phyloP scores from a whole-genome alignment of 2,113 vertebrate species.

The Charina bottae region DNA sequence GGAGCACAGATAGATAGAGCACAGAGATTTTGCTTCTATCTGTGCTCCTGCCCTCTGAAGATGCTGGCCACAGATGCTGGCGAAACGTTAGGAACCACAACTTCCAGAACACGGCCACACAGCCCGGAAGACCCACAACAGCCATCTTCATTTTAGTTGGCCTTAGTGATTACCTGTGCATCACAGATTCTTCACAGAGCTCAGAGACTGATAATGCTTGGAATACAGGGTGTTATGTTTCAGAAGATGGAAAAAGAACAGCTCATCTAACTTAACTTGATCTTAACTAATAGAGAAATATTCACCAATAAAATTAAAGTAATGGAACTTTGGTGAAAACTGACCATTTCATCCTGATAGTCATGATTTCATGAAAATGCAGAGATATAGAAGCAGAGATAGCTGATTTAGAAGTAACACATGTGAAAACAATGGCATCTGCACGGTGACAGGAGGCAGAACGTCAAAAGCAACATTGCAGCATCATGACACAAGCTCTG shows the following conservation, averaged over 20 bases:
- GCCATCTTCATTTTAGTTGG: not conserved
- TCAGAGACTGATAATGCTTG: not conserved
- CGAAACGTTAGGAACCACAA: too few relatives aligned
- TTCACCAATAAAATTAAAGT: not conserved
- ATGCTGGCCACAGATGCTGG: too few relatives aligned
- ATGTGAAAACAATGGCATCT: not conserved
- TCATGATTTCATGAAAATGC: not conserved
- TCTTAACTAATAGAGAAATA: not conserved
- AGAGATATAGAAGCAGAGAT: not conserved
- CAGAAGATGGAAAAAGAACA: not conserved
- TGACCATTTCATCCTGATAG: not conserved
- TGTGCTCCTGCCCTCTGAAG: too few relatives aligned
- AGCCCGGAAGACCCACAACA: too few relatives aligned
- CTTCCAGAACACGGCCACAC: too few relatives aligned
- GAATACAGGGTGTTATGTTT: not conserved
- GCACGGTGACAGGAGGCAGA: not conserved
- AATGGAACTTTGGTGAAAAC: not conserved
- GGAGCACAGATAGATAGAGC: too few relatives aligned
- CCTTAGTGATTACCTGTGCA: not conserved
- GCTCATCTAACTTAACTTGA: not conserved
- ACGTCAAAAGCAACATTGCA: not conserved
- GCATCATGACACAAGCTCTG: not conserved
- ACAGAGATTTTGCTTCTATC: too few relatives aligned
- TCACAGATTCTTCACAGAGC: not conserved
- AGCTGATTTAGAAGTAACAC: not conserved